Percentiles rank a stretch among this genome's conserved stretches.
Evolutionary conservation across 2,797 vertebrate genomes (phyloP).

Genomic region (Phrynocephalus guinanensis): DNA sequence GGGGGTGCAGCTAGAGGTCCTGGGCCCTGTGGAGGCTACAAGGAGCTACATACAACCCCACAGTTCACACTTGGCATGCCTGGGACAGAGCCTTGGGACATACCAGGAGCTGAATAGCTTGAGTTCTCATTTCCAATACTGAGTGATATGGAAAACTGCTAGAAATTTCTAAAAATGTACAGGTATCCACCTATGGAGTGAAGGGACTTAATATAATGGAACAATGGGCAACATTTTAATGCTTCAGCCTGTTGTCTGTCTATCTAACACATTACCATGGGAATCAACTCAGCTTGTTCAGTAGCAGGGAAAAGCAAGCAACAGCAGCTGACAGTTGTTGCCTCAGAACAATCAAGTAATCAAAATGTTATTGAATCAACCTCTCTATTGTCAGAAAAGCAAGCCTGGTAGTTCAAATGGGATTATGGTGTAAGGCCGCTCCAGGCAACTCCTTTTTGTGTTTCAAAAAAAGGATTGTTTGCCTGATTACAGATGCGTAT

Average conservation of each 20-base stretch:
- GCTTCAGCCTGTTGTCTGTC: slow-evolving; percentile 4
- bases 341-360: not conserved
- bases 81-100: no score
- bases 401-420: slow-evolving; percentile 18
- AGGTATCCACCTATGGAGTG: not conserved
- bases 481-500: slow-evolving; percentile 21
- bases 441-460: not conserved
- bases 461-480: slow-evolving; percentile 24
- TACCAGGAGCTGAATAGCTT: no score
- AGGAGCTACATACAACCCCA: no score
- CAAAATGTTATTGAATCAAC: slow-evolving; percentile 20
- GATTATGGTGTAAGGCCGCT: slow-evolving; percentile 12
- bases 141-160: no score
- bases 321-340: slow-evolving; percentile 5
- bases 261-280: not conserved
- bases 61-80: no score
- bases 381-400: slow-evolving; percentile 12
- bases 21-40: no score
- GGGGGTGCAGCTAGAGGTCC: no score
- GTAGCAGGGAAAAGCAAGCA: not conserved
- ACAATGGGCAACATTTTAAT: slow-evolving; percentile 16
- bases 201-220: not conserved
- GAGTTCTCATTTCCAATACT: no score
- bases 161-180: not conserved
- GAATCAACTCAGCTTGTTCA: slow-evolving; percentile 3